phyloP scores from a whole-genome alignment of 2,797 vertebrate genomes.

The Gymnodraco acuticeps region DNA sequence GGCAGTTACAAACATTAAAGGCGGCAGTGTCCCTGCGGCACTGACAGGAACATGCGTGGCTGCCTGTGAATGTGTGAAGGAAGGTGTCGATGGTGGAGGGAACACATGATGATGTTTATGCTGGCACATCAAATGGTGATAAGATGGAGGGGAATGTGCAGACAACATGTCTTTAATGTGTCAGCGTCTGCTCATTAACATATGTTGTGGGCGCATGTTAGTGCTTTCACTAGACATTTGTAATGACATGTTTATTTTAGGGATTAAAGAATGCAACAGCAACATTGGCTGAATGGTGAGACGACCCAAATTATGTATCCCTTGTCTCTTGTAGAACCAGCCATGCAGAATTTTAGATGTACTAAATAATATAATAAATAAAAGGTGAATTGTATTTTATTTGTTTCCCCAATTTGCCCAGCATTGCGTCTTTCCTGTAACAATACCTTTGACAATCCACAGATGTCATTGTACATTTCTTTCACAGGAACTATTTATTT shows the following conservation, averaged over 20 bases:
- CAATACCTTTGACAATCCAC: background rate
- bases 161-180: slow-evolving; percentile 16
- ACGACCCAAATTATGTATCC: background rate
- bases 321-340: background rate
- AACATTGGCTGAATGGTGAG: no score
- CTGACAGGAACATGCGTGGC: slow-evolving; percentile 40
- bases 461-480: background rate
- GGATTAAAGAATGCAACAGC: no score
- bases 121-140: slow-evolving; percentile 21
- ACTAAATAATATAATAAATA: no score
- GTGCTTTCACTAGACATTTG: slow-evolving; percentile 20
- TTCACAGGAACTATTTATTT: background rate
- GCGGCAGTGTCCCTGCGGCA: slow-evolving; percentile 12
- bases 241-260: background rate
- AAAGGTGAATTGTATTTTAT: background rate
- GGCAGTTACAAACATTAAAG: slow-evolving; percentile 43
- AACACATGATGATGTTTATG: slow-evolving; percentile 16
- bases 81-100: slow-evolving; percentile 25
- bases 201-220: slow-evolving; percentile 56
- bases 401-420: background rate
- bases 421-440: background rate
- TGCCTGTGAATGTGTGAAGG: slow-evolving; percentile 35
- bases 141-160: slow-evolving; percentile 17
- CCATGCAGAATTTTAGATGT: background rate
- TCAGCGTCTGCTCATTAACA: slow-evolving; percentile 3